Base-by-base conservation (phyloP, 2,797 vertebrate genomes). In the Orestias chungarensis region DNA sequence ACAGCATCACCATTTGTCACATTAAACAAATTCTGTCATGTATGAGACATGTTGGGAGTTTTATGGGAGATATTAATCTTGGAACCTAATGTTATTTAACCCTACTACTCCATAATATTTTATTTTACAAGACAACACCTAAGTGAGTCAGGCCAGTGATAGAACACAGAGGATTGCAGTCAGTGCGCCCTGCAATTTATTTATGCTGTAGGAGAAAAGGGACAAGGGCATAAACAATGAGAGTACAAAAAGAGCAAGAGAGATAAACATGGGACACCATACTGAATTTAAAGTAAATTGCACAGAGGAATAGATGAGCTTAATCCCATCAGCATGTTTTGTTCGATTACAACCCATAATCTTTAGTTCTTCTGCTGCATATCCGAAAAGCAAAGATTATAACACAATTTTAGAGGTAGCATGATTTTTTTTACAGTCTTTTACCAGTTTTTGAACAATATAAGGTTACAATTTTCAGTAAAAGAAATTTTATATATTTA, bases 21-120 rank as follows among this genome's bases (percentile, higher is more conserved):
- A 84, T 84, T 86, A 87, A 88, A 83, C 82, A 85, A 82, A 88
- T 81, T 72, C 82, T 10, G n/a, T 68, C 52, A 75, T 84, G 89
- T 82, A 82, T 66, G 59, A 78, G 82, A 77, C 57, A 31, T 66
- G 86, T 77, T 59, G 15, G 23, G 76, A 85, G 68, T 78, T 89
- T 92, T 90, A 89, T 86, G 72, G 7, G 71, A 68, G 18, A 1
- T 65, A 87, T 91, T 86, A 68, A 88, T 87, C 76, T 47, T 38
- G 64, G 66, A 71, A 62, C 66, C 72, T 74, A 66, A 88, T 82
- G 73, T 76, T 78, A 81, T 73, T 89, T 82, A 74, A 76, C 75
- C 74, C 31, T 27, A 47, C 66, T 14, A 73, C 78, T 83, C 82
- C 50, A 81, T 88, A 80, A 82, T 85, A 64, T 80, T 87, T 84